phyloP scores from a whole-genome alignment of 35 echinoderm and acorn worm genomes.

The Ophiothrix spiculata region DNA sequence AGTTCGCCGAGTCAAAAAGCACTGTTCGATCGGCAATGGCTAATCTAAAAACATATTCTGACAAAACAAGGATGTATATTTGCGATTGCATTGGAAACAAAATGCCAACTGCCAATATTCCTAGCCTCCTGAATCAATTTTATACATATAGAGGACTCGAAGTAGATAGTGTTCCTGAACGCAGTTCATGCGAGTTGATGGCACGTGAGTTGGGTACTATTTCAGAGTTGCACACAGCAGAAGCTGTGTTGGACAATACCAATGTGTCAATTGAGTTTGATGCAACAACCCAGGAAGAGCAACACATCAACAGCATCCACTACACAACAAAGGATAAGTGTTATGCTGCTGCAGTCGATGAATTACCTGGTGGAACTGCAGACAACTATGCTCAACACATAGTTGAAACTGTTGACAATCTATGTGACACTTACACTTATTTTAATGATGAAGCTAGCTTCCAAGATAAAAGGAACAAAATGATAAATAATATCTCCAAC shows the following conservation, averaged over 20 bases:
- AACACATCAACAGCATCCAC: constrained; percentile 44
- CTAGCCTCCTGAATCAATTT: background rate
- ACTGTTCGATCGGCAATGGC: background rate
- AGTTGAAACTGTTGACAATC: background rate
- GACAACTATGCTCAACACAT: constrained; percentile 40
- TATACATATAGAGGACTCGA: background rate
- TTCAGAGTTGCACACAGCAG: constrained; percentile 17
- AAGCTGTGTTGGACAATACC: background rate
- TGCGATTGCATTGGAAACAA: constrained; percentile 30
- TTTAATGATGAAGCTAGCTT: no score
- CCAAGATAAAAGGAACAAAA: background rate
- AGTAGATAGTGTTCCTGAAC: background rate
- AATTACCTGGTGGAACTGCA: no score
- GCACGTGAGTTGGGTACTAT: constrained; percentile 34
- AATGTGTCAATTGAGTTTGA: constrained; percentile 39
- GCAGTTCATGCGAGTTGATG: constrained; percentile 31
- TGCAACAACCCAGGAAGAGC: constrained; percentile 52
- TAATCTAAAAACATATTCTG: constrained; percentile 19
- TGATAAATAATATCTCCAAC: background rate
- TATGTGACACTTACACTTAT: no score
- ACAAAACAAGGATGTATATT: constrained; percentile 6
- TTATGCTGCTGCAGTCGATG: constrained; percentile 25
- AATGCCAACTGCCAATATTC: constrained; percentile 33
- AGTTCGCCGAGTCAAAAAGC: background rate
- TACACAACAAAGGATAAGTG: background rate